Percentiles rank a stretch among this genome's conserved stretches.
phyloP scores from a whole-genome alignment of 37 sponge, comb jelly and placozoan species.

The Halichondria panicea region DNA sequence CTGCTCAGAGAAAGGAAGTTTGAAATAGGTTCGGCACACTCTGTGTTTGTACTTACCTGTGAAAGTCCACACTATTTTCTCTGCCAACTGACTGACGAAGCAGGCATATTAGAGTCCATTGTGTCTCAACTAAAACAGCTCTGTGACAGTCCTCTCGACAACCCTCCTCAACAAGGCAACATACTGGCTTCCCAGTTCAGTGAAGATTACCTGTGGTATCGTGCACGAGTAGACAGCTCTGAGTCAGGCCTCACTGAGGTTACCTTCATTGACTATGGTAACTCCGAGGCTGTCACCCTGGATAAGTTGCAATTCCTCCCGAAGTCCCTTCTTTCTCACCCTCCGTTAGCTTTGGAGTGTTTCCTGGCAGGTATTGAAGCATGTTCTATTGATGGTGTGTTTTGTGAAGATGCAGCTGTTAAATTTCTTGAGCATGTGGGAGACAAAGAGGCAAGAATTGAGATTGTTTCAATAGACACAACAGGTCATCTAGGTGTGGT shows the following conservation, averaged over 20 bases:
- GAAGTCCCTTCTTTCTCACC: constrained; percentile 1
- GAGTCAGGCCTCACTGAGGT: constrained; percentile 29
- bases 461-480: constrained; percentile 5
- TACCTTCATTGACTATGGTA: constrained; percentile 79
- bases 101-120: constrained; percentile 4
- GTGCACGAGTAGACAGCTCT: constrained; percentile 17
- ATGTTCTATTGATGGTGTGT: not conserved
- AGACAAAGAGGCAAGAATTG: constrained; percentile 14
- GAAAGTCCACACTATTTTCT: constrained; percentile 28
- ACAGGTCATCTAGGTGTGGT: constrained; percentile 27
- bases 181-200: constrained; percentile 42
- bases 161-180: constrained; percentile 19
- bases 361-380: constrained; percentile 44
- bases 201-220: constrained; percentile 61
- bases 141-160: not conserved
- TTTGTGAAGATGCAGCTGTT: constrained; percentile 5
- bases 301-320: constrained; percentile 8
- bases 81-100: constrained; percentile 24
- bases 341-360: constrained; percentile 59
- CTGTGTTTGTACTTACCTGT: constrained; percentile 20
- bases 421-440: constrained; percentile 20
- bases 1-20: not conserved
- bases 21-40: constrained; percentile 7
- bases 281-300: constrained; percentile 41
- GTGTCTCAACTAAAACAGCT: not conserved